A percentile compares a stretch with the other conserved stretches of the same genome.
Evolutionary conservation across 2,888 invertebrate species (phyloP).

Genomic region (Coenonympha glycerion): DNA sequence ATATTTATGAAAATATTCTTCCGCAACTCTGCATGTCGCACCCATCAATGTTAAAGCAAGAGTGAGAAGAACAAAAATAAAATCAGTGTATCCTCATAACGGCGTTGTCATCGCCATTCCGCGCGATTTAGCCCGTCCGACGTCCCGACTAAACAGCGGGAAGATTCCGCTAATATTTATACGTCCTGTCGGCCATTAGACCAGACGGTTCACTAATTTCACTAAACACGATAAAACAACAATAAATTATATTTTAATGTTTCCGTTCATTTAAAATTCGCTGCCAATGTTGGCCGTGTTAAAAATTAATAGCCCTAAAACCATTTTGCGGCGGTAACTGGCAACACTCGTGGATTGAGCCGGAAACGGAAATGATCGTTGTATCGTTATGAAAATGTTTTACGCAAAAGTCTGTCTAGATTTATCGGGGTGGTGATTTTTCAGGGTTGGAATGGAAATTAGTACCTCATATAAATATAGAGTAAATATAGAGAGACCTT

Average conservation of each 20-base stretch:
- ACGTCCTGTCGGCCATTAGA: constrained; percentile 58
- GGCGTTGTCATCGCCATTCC: constrained; percentile 44
- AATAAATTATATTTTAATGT: constrained; percentile 72
- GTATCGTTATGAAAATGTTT: constrained; percentile 45
- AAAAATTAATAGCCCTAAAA: constrained; percentile 69
- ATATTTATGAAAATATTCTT: no score
- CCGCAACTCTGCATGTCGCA: no score
- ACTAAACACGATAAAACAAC: constrained; percentile 61
- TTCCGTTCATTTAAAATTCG: constrained; percentile 64
- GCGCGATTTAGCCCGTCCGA: constrained; percentile 41
- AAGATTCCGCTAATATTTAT: constrained; percentile 64
- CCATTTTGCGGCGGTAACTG: constrained; percentile 70
- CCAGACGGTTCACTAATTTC: constrained; percentile 64
- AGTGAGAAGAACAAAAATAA: no score
- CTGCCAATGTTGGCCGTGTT: constrained; percentile 63
- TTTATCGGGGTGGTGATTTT: no score
- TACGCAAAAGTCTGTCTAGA: no score
- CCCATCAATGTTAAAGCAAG: no score
- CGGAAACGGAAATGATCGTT: constrained; percentile 68
- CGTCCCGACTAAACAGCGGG: constrained; percentile 51
- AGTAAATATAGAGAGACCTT: no score
- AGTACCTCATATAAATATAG: no score
- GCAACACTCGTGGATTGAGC: constrained; percentile 52
- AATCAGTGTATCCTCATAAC: constrained; percentile 30
- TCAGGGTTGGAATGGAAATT: no score